A percentile compares a stretch with the other conserved stretches of the same genome.
These are phyloP conservation scores for Eristalinus sepulchralis DNA, from an alignment of 2,888 invertebrate genomes.

Conservation along the genomic window DNA sequence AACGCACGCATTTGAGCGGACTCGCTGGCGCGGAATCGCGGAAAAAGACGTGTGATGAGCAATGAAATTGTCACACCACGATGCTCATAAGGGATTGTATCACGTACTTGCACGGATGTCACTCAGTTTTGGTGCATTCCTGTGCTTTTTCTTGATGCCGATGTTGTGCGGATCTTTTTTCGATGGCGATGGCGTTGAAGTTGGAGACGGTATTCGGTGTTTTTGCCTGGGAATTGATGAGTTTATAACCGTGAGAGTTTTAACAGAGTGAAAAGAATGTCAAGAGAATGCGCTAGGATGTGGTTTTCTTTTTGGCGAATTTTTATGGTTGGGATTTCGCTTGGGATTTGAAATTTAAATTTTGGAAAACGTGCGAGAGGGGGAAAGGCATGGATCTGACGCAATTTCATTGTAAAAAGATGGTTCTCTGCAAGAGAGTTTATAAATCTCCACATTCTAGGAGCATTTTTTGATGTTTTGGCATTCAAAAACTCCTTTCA, in stretches of 20 bases:
- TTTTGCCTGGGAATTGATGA: background rate
- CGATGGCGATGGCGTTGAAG: background rate
- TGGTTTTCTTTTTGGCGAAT: background rate
- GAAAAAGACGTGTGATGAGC: constrained; percentile 62
- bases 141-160: background rate
- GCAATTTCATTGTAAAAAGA: too few relatives aligned
- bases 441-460: too few relatives aligned
- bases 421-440: too few relatives aligned
- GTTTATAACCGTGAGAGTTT: background rate
- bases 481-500: too few relatives aligned
- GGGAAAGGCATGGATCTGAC: too few relatives aligned
- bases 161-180: background rate
- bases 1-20: constrained; percentile 8
- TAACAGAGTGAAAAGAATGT: background rate
- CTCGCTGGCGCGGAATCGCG: background rate
- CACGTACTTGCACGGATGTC: constrained; percentile 69
- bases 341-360: background rate
- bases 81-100: constrained; percentile 67
- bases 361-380: too few relatives aligned
- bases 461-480: too few relatives aligned
- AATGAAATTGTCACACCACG: constrained; percentile 70
- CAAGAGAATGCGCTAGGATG: background rate
- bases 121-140: constrained; percentile 30
- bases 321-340: background rate
- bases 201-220: background rate